Evolutionary conservation across 2,113 vertebrate genomes (phyloP).

Genomic region (Todiramphus saurophagus): DNA sequence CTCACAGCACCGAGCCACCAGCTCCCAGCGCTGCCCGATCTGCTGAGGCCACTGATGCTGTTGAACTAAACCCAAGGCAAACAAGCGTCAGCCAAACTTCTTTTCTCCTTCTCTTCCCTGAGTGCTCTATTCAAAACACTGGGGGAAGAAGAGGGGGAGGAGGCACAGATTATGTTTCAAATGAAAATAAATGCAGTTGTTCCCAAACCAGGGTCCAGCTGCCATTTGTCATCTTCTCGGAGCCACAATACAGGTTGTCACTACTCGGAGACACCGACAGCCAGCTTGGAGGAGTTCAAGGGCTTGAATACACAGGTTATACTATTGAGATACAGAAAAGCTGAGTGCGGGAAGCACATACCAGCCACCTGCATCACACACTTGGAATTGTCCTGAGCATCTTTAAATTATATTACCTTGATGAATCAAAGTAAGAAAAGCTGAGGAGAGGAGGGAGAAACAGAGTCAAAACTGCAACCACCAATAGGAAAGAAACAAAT

Average conservation of each 20-base stretch:
- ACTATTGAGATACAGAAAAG: neutral
- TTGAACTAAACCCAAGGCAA: conserved; percentile 23
- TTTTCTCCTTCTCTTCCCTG: neutral
- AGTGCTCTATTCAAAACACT: neutral
- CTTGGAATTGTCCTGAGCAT: neutral
- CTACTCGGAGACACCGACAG: neutral
- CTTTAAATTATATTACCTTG: neutral
- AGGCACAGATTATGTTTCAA: conserved; percentile 36
- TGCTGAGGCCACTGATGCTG: neutral
- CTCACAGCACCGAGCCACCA: neutral
- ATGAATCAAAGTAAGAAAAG: neutral
- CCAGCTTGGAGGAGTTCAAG: neutral
- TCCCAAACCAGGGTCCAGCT: conserved; percentile 27
- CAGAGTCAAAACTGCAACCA: neutral
- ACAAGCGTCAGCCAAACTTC: conserved; percentile 30
- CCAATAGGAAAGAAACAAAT: neutral
- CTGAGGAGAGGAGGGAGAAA: neutral
- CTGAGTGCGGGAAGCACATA: neutral
- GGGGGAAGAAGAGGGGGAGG: neutral
- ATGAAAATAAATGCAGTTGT: conserved; percentile 40
- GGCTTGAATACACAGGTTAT: neutral
- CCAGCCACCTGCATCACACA: neutral
- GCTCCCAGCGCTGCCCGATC: neutral
- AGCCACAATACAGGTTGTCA: neutral
- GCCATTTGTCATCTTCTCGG: conserved; percentile 6